These are phyloP conservation scores for Picathartes gymnocephalus DNA, from an alignment of 2,113 vertebrate species.

Conservation along the genomic window DNA sequence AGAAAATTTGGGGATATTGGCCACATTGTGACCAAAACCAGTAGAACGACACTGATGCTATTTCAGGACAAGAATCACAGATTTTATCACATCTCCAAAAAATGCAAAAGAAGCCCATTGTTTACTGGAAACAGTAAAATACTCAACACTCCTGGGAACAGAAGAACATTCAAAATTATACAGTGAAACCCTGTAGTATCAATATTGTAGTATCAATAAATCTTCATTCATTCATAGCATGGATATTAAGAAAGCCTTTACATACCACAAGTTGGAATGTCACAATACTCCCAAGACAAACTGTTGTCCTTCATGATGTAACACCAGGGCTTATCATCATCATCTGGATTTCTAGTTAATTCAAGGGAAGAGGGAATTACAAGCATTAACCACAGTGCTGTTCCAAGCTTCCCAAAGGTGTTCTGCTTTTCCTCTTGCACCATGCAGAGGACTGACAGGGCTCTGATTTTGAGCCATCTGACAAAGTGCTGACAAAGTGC, in stretches of 20 bases:
- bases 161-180: neutral
- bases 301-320: slow-evolving; percentile 78
- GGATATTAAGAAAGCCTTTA: neutral
- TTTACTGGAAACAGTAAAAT: neutral
- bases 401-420: neutral
- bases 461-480: neutral
- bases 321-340: slow-evolving; percentile 88
- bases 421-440: neutral
- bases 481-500: neutral
- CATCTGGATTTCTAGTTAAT: slow-evolving; percentile 85
- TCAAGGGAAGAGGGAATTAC: neutral
- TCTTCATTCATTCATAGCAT: neutral
- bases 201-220: neutral
- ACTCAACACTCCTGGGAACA: neutral
- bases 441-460: neutral
- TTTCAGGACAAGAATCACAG: neutral
- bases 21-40: neutral
- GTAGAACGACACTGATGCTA: neutral
- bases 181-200: neutral
- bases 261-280: slow-evolving; percentile 75
- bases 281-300: slow-evolving; percentile 91
- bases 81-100: neutral
- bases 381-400: neutral
- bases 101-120: neutral
- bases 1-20: neutral